These are phyloP conservation scores for Thelaira solivaga DNA, from an alignment of 2,888 invertebrate genomes.

Conservation along the genomic window DNA sequence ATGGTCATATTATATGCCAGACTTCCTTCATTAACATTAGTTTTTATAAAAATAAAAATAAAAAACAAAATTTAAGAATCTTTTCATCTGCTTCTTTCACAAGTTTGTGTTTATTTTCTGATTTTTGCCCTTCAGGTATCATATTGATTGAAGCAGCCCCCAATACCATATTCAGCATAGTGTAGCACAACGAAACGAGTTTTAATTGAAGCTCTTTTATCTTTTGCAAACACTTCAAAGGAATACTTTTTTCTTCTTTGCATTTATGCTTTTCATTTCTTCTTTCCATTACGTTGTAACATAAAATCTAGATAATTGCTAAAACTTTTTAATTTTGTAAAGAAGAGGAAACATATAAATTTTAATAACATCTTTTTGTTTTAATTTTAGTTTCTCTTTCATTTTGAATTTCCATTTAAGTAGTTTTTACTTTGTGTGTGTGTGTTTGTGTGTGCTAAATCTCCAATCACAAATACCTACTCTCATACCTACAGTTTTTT, in stretches of 20 bases:
- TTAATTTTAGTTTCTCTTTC: constrained; percentile 25
- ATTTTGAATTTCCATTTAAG: not conserved
- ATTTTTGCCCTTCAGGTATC: too few relatives aligned
- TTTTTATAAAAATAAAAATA: too few relatives aligned
- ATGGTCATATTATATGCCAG: too few relatives aligned
- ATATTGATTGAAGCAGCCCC: too few relatives aligned
- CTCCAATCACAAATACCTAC: not conserved
- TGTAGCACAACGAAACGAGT: not conserved
- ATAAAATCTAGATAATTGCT: constrained; percentile 45
- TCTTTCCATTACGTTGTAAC: not conserved
- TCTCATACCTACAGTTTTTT: not conserved
- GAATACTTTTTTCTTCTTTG: not conserved
- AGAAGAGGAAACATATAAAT: constrained; percentile 46
- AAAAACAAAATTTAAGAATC: too few relatives aligned
- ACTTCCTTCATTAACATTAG: too few relatives aligned
- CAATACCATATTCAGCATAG: not conserved
- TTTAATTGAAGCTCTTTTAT: not conserved
- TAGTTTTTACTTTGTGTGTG: not conserved
- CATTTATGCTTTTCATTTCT: not conserved
- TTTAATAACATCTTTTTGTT: constrained; percentile 27
- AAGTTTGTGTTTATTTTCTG: too few relatives aligned
- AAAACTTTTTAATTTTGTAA: constrained; percentile 20
- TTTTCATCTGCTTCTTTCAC: too few relatives aligned
- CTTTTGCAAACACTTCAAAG: constrained; percentile 10
- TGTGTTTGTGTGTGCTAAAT: too few relatives aligned